Evolutionary conservation across 2,797 vertebrate genomes (phyloP), one percentile per base, ranked within the genome.

Genomic region (Orestias chungarensis): DNA sequence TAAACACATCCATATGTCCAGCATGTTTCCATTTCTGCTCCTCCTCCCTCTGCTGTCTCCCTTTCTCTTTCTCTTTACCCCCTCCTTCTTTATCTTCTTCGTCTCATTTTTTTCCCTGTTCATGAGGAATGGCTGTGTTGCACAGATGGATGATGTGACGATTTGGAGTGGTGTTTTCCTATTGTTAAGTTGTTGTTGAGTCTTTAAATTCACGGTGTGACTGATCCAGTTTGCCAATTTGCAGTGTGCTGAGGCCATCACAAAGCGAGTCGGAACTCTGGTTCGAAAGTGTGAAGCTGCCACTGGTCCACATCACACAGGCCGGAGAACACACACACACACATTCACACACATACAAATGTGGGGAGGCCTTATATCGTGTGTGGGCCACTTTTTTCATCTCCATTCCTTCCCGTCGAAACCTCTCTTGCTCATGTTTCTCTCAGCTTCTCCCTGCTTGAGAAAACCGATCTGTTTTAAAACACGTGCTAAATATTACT

Each of bases 1-100:
- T 95, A 95, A 95, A 95, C 93, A 95, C 92, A 94, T 95, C 95
- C 95, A 95, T 95, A 95, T 95, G 94, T 93, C 88, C 85, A 65
- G 82, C 86, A 87, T 93, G 94, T 93, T 95, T 93, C 93, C 90
- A 93, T 92, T 91, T 91, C 89, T 92, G 89, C 90, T 93, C 89
- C 91, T 92, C 90, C 91, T 92, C 90, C 91, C 92, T 89, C 82
- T 72, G 83, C 81, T 75, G 77, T 79, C 85, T 69, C 75, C 61
- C 79, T 74, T 74, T 70, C 74, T 79, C 82, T 84, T 68, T 47
- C 46, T 78, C 67, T 73, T 61, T 66, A 66, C 72, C 73, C 70
- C 64, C 33, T 69, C 61, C 75, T 52, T 57, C 80, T 76, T 86
- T 88, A 80, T 86, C 81, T 81, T 77, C 86, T 80, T 73, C 69